Percentiles rank a stretch among this genome's conserved stretches.
phyloP scores from a whole-genome alignment of 2,113 vertebrate genomes.

The Dipodomys stephensi region DNA sequence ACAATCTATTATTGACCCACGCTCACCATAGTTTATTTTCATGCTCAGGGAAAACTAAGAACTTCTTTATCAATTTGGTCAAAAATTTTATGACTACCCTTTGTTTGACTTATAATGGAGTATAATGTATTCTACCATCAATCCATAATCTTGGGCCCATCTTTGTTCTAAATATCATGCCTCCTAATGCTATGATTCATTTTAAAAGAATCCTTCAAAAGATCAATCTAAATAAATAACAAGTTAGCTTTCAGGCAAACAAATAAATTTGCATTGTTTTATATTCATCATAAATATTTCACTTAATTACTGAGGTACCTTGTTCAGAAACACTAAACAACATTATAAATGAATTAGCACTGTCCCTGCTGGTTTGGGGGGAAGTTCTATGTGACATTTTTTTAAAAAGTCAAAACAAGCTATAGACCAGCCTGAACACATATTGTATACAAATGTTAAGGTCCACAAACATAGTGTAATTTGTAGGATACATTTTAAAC shows the following conservation, averaged over 20 bases:
- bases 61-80: slow-evolving; percentile 67
- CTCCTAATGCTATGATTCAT: slow-evolving; percentile 82
- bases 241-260: slow-evolving; percentile 90
- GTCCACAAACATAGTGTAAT: slow-evolving; percentile 65
- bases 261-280: slow-evolving; percentile 92
- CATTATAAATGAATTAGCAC: slow-evolving; percentile 91
- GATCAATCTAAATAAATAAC: slow-evolving; percentile 91
- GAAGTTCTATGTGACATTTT: slow-evolving; percentile 84
- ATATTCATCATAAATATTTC: slow-evolving; percentile 93
- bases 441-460: slow-evolving; percentile 76
- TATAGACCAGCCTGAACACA: slow-evolving; percentile 76
- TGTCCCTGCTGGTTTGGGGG: slow-evolving; percentile 87
- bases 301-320: slow-evolving; percentile 91
- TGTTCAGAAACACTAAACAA: slow-evolving; percentile 90
- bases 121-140: slow-evolving; percentile 64
- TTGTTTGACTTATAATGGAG: slow-evolving; percentile 64
- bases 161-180: slow-evolving; percentile 82
- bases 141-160: slow-evolving; percentile 34
- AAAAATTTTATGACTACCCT: slow-evolving; percentile 68
- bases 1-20: slow-evolving; percentile 32
- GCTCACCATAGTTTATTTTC: slow-evolving; percentile 35
- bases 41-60: slow-evolving; percentile 47
- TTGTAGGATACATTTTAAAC: slow-evolving; percentile 67
- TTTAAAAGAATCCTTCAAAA: slow-evolving; percentile 86
- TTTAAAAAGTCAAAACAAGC: slow-evolving; percentile 84